These are phyloP conservation scores for Leptinotarsa haldemani DNA, from an alignment of 2,888 invertebrate genomes.

Conservation along the genomic window DNA sequence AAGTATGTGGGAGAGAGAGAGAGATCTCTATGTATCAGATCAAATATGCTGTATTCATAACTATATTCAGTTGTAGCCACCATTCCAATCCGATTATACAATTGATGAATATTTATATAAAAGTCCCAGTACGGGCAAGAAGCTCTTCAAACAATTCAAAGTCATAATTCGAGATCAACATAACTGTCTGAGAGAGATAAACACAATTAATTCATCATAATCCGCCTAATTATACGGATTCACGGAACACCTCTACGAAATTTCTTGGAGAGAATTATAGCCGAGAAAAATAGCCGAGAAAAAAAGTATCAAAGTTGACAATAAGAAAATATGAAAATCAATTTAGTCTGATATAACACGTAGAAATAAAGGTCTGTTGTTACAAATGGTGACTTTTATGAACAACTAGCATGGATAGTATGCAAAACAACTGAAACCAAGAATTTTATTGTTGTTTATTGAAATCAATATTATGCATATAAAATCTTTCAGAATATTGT, in stretches of 20 bases:
- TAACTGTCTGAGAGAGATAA: slow-evolving; percentile 1
- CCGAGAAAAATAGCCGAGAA: no score
- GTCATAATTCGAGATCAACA: slow-evolving; percentile 5
- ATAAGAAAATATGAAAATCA: not conserved
- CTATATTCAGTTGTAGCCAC: not conserved
- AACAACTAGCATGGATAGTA: no score
- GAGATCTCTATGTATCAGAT: no score
- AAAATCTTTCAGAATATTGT: no score
- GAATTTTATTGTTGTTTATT: no score
- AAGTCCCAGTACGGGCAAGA: not conserved
- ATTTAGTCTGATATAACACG: not conserved
- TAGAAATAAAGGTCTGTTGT: no score
- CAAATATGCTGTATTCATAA: no score
- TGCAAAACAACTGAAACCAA: no score
- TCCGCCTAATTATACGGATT: slow-evolving; percentile 2
- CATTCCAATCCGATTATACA: not conserved
- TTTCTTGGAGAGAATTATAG: not conserved
- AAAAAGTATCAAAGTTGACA: not conserved
- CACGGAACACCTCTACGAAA: slow-evolving; percentile 6
- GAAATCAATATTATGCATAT: no score
- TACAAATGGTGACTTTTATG: no score
- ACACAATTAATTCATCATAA: slow-evolving; percentile 8
- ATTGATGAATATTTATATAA: not conserved
- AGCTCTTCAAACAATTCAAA: not conserved
- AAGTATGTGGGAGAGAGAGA: no score